Conservation (phyloP, 1,140 invertebrate genomes). For the Temnothorax curvispinosus region DNA sequence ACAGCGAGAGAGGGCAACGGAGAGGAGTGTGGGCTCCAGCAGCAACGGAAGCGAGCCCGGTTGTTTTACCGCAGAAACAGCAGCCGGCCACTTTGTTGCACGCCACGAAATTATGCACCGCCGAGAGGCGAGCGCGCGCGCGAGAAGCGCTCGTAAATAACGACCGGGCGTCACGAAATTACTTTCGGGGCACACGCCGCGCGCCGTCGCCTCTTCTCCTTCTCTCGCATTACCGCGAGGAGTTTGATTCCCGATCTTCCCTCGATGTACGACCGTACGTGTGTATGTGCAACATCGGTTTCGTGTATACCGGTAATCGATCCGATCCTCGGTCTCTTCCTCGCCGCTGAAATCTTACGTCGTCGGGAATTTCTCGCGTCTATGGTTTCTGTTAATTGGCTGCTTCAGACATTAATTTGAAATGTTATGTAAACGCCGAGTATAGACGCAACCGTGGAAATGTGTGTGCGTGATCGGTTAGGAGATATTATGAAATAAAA, state of each 20-base stretch:
- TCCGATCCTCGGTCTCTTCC: background rate
- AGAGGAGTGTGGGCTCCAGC: background rate
- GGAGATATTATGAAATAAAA: background rate
- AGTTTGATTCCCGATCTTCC: slow-evolving; percentile 38
- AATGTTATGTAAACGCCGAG: slow-evolving; percentile 15
- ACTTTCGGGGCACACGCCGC: slow-evolving; percentile 62
- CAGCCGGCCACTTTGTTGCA: slow-evolving; percentile 66
- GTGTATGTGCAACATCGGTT: slow-evolving; percentile 8
- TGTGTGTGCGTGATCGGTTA: background rate
- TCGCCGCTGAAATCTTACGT: slow-evolving; percentile 9
- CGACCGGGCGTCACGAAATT: slow-evolving; percentile 59
- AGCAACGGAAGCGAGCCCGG: slow-evolving; percentile 34
- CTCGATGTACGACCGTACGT: background rate
- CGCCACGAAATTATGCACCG: slow-evolving; percentile 62
- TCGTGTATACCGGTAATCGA: background rate
- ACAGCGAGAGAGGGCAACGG: slow-evolving; percentile 11
- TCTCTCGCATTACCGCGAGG: background rate
- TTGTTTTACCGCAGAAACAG: slow-evolving; percentile 60
- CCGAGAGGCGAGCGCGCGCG: slow-evolving; percentile 44
- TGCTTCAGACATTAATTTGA: slow-evolving; percentile 22
- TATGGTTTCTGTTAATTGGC: slow-evolving; percentile 36
- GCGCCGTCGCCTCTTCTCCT: slow-evolving; percentile 43
- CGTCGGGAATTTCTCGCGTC: background rate
- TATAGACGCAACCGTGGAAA: background rate
- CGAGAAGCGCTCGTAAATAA: slow-evolving; percentile 55